Evolutionary conservation across 2,113 vertebrate genomes (phyloP), one percentile per base, ranked within the genome.

Genomic region (Bombycilla garrulus): DNA sequence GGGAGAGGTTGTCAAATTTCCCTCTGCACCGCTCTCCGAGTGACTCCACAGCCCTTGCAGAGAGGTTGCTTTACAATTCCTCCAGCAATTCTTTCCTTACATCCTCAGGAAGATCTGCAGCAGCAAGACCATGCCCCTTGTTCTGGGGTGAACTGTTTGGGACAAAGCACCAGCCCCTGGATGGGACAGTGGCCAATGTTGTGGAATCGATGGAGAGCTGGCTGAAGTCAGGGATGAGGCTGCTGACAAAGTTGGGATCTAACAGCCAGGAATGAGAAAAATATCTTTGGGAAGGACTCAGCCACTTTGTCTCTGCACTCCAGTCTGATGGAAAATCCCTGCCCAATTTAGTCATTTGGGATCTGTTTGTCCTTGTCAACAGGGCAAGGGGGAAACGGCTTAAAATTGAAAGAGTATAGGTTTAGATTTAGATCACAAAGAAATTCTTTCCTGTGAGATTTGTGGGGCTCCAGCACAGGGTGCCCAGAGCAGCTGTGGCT

Each of bases 1-100:
- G 94, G 94, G 77, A 92, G 87, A 96, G 93, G 88, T 48, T 98
- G 97, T 97, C 97, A 95, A 40, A 95, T 87, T 65, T 65, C 80
- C 60, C 85, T 94, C 94, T 17, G 69, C 67, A 7, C 50, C 18
- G 16, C 33, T 15, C 86, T 65, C 77, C 21, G 21, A 94, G 88
- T 18, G 95, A 72, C 84, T 93, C 81, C 24, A 26, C 86, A 26
- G 26, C 81, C 42, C 90, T 80, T 2, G 1, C 79, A 31, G 38
- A 81, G 85, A 92, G 16, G 67, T 58, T 44, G 23, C 92, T 95
- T 53, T 53, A 93, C 87, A 29, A 69, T 90, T 62, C 72, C 96
- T 61, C 56, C 96, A 81, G 78, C 70, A 86, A 54, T 36, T 7
- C 93, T 48, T 44, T 90, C 86, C 45, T 90, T 40, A 60, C 88